Evolutionary conservation across 2,888 invertebrate genomes (phyloP).

Genomic region (Yponomeuta malinellus): DNA sequence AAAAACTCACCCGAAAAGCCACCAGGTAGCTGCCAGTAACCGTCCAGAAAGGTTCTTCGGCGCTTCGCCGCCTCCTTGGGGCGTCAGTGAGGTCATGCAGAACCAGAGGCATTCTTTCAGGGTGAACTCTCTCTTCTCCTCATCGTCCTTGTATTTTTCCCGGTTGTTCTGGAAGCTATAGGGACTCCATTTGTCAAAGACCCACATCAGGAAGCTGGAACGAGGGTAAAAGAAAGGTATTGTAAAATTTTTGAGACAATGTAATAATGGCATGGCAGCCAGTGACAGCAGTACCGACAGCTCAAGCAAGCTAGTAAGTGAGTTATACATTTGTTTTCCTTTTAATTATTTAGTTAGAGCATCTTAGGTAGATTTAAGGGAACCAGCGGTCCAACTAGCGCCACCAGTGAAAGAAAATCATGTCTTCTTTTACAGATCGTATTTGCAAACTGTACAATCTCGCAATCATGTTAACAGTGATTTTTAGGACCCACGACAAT

Average conservation of each 20-base stretch:
- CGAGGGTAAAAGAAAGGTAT: not conserved
- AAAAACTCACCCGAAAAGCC: slow-evolving; percentile 89
- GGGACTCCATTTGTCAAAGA: slow-evolving; percentile 97
- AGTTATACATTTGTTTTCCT: no score
- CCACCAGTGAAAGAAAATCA: no score
- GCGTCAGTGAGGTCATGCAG: slow-evolving; percentile 98
- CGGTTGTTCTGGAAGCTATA: slow-evolving; percentile 97
- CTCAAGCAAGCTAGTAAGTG: no score
- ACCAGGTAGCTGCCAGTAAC: slow-evolving; percentile 98
- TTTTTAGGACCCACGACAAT: no score
- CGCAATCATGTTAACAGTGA: no score
- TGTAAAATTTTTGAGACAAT: not conserved
- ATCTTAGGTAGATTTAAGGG: no score
- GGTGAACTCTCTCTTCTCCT: slow-evolving; percentile 95
- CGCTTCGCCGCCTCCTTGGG: slow-evolving; percentile 95
- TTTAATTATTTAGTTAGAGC: no score
- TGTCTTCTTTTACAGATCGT: no score
- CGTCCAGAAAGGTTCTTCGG: slow-evolving; percentile 97
- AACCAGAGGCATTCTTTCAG: slow-evolving; percentile 99
- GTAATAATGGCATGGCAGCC: no score
- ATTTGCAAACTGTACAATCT: no score
- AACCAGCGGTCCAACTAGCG: no score
- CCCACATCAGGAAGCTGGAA: slow-evolving; percentile 92
- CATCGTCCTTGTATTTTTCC: slow-evolving; percentile 93
- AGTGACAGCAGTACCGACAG: no score